These are phyloP conservation scores for Idris sp. DNA, from an alignment of 1,140 invertebrate species.

Conservation along the genomic window DNA sequence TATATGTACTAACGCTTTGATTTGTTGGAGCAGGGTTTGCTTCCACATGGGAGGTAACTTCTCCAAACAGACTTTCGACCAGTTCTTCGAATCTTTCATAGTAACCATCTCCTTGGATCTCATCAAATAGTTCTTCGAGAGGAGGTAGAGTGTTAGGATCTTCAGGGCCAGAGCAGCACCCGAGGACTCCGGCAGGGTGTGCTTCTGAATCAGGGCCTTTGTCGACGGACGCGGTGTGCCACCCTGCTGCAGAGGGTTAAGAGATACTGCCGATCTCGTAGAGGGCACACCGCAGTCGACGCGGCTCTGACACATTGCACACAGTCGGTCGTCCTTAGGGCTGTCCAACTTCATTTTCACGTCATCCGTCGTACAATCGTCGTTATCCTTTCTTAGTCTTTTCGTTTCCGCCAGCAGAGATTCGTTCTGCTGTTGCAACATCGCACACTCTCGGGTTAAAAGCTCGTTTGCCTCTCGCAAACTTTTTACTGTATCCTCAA, in stretches of 20 bases:
- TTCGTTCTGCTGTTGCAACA: slow-evolving; percentile 83
- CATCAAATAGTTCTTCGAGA: slow-evolving; percentile 87
- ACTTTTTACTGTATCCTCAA: slow-evolving; percentile 85
- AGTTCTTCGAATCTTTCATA: slow-evolving; percentile 86
- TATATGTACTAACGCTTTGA: slow-evolving; percentile 79
- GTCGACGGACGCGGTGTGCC: slow-evolving; percentile 81
- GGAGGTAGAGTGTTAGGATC: slow-evolving; percentile 86
- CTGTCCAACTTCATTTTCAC: slow-evolving; percentile 55
- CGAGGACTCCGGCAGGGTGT: slow-evolving; percentile 57
- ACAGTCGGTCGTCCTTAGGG: slow-evolving; percentile 68
- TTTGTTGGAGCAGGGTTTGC: slow-evolving; percentile 80
- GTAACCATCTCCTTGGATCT: slow-evolving; percentile 82
- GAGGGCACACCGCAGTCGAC: slow-evolving; percentile 80
- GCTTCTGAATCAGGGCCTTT: slow-evolving; percentile 74
- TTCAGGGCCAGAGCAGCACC: slow-evolving; percentile 80
- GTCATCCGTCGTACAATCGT: slow-evolving; percentile 72
- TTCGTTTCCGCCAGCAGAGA: slow-evolving; percentile 82
- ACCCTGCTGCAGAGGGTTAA: slow-evolving; percentile 90
- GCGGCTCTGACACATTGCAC: slow-evolving; percentile 76
- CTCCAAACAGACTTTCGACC: slow-evolving; percentile 87
- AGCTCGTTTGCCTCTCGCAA: slow-evolving; percentile 83
- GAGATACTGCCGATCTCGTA: slow-evolving; percentile 87
- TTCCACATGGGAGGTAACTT: slow-evolving; percentile 87
- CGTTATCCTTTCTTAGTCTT: slow-evolving; percentile 79
- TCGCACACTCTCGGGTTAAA: slow-evolving; percentile 82